Percentiles rank a stretch among this genome's conserved stretches.
Conservation (phyloP, 2,888 invertebrate species). For the Caenorhabditis parvicauda region DNA sequence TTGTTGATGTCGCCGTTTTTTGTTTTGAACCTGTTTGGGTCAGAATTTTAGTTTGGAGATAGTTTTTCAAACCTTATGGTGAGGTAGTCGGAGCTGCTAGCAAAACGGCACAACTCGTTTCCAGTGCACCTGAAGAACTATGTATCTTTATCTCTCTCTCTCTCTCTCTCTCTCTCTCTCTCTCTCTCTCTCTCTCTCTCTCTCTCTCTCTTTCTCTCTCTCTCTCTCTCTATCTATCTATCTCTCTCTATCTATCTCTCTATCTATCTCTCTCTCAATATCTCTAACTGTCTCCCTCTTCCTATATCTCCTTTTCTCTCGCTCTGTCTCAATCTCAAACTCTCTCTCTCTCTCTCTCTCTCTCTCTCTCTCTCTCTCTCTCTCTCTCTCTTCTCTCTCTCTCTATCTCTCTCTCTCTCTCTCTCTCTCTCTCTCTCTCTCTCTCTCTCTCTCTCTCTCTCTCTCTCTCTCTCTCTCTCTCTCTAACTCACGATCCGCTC, state of each 20-base stretch:
- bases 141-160: not conserved
- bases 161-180: not conserved
- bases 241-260: too few species aligned
- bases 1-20: slow-evolving; percentile 18
- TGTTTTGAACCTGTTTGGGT: slow-evolving; percentile 26
- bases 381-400: not conserved
- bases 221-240: too few species aligned
- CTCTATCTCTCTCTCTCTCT: not conserved
- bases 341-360: too few species aligned
- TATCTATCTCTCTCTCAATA: too few species aligned
- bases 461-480: not conserved
- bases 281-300: slow-evolving; percentile 2
- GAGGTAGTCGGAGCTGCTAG: slow-evolving; percentile 16
- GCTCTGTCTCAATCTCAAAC: too few species aligned
- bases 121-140: slow-evolving; percentile 17
- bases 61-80: slow-evolving; percentile 5
- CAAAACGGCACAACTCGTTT: slow-evolving; percentile 15
- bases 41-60: not conserved
- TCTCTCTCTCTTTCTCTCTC: too few species aligned
- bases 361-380: too few species aligned
- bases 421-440: too few species aligned
- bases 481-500: slow-evolving; percentile 7
- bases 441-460: slow-evolving; percentile 1
- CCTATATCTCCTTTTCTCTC: too few species aligned
- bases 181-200: too few species aligned